These are phyloP conservation scores for Hippasteria phrygiana DNA, from an alignment of 53 echinoderm and acorn worm species.

Conservation along the genomic window DNA sequence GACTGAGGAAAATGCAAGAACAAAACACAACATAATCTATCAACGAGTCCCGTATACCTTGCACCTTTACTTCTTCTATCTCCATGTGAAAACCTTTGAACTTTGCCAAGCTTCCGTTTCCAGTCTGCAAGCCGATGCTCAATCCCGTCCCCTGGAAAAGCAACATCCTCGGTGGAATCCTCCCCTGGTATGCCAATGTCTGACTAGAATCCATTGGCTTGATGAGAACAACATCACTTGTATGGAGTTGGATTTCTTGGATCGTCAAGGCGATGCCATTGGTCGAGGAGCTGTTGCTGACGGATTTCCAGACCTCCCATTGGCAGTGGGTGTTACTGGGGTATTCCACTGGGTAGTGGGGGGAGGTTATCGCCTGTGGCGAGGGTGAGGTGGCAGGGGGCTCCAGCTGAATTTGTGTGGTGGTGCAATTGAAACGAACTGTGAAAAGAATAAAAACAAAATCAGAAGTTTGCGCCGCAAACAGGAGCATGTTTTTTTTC, in stretches of 20 bases:
- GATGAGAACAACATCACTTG: neutral
- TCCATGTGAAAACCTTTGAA: conserved; percentile 15
- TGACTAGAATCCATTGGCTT: neutral
- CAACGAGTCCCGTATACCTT: conserved; percentile 3
- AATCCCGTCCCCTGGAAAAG: conserved; percentile 9
- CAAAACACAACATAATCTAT: too few species aligned
- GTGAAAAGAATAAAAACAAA: neutral
- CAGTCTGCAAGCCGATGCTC: conserved; percentile 25
- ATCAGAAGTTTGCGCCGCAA: neutral
- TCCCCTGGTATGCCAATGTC: conserved; percentile 21
- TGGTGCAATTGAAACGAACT: neutral
- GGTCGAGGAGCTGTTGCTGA: conserved; percentile 2
- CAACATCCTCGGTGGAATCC: conserved; percentile 22
- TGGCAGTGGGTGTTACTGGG: conserved; percentile 22
- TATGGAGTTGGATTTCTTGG: conserved; percentile 24
- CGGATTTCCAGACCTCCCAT: conserved; percentile 27
- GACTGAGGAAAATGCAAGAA: too few species aligned
- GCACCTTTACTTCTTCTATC: neutral
- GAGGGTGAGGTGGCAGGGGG: conserved; percentile 18
- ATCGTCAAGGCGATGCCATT: conserved; percentile 13
- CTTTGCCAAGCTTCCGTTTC: neutral
- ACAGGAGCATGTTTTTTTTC: too few species aligned
- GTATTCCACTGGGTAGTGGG: conserved; percentile 34
- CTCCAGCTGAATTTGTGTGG: neutral
- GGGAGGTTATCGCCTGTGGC: conserved; percentile 25